Conservation (phyloP, 1,140 invertebrate species). For the Gryllus bimaculatus region DNA sequence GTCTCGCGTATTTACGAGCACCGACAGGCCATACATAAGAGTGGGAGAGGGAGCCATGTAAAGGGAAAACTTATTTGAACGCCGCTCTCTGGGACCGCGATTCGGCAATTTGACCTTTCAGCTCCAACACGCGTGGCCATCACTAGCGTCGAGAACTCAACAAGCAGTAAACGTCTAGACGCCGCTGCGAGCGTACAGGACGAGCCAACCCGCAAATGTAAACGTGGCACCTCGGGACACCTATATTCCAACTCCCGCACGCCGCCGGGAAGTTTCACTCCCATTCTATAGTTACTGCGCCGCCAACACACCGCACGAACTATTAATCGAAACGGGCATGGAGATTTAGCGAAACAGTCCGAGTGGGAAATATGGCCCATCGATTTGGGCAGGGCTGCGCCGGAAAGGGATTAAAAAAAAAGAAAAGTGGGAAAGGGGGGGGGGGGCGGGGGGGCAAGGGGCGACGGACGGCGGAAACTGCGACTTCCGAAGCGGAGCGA, state of each 20-base stretch:
- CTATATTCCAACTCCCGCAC: not conserved
- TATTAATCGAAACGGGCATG: not conserved
- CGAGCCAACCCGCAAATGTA: not conserved
- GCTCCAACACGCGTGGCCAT: too few species aligned
- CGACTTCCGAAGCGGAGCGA: not conserved
- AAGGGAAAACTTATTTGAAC: too few species aligned
- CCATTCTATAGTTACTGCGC: not conserved
- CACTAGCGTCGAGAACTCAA: too few species aligned
- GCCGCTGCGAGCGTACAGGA: too few species aligned
- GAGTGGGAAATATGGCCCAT: not conserved
- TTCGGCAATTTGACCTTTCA: too few species aligned
- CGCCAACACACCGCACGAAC: not conserved
- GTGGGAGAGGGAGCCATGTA: too few species aligned
- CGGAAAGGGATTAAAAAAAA: not conserved
- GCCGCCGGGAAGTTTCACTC: not conserved
- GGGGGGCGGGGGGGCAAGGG: too few species aligned
- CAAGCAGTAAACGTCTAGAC: too few species aligned
- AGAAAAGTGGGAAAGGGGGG: not conserved
- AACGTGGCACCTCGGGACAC: not conserved
- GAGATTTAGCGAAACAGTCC: constrained; percentile 1
- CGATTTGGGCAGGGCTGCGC: not conserved
- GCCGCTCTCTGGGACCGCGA: too few species aligned
- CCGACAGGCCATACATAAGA: too few species aligned
- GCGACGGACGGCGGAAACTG: not conserved
- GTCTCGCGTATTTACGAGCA: too few species aligned